Percentiles rank a stretch among this genome's conserved stretches.
These are phyloP conservation scores for Galemys pyrenaicus DNA, from an alignment of 2,113 vertebrate species.

Conservation along the genomic window DNA sequence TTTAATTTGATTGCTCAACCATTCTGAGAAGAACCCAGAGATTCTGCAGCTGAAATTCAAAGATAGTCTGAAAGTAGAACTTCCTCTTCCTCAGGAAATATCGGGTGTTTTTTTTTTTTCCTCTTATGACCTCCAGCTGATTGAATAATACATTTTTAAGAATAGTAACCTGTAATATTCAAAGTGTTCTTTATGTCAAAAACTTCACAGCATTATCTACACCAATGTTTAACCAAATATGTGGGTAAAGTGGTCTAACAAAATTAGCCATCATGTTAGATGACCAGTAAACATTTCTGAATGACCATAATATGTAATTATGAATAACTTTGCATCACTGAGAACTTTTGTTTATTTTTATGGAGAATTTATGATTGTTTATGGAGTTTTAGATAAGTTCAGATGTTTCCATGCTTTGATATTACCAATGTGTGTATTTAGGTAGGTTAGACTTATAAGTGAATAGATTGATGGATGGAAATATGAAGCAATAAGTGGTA, in stretches of 20 bases:
- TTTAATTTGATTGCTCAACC: not conserved
- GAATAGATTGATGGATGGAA: no score
- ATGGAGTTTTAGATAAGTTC: not conserved
- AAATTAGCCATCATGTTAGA: not conserved
- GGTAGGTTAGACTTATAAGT: not conserved
- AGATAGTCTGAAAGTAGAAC: not conserved
- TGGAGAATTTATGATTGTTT: not conserved
- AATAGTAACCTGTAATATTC: not conserved
- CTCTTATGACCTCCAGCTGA: not conserved
- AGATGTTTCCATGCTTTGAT: not conserved
- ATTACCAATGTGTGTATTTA: not conserved
- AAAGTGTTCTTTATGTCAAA: not conserved
- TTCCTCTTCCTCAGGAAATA: not conserved
- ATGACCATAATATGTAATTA: not conserved
- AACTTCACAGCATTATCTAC: not conserved
- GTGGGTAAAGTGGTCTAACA: not conserved
- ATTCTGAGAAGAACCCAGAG: constrained; percentile 60
- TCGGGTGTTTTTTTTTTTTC: not conserved
- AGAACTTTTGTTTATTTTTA: not conserved
- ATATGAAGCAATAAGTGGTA: not conserved
- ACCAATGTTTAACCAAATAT: not conserved
- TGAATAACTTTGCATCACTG: not conserved
- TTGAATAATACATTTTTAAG: not conserved
- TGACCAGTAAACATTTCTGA: not conserved
- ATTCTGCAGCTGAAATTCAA: constrained; percentile 43